phyloP scores from a whole-genome alignment of 2,888 invertebrate species.

The Baccha elongata region DNA sequence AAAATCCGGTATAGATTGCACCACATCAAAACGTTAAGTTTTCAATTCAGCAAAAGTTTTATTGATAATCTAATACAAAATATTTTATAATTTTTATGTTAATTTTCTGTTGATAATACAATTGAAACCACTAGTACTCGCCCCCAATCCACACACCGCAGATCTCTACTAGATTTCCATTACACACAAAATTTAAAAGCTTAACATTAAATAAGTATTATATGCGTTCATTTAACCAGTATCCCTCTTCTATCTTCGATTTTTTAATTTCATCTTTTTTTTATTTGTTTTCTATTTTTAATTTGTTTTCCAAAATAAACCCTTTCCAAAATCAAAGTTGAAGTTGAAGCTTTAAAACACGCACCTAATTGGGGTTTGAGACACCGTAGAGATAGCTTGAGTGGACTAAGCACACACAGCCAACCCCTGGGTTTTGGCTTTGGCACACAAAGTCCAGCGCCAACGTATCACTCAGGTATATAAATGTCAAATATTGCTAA shows the following conservation, averaged over 20 bases:
- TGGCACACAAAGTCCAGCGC: slow-evolving; percentile 83
- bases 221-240: slow-evolving; percentile 15
- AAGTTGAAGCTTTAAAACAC: slow-evolving; percentile 85
- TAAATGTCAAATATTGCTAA: slow-evolving; percentile 61
- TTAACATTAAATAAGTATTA: slow-evolving; percentile 16
- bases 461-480: slow-evolving; percentile 82
- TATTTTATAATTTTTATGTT: background rate
- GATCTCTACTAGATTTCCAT: slow-evolving; percentile 12
- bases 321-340: slow-evolving; percentile 81
- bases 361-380: slow-evolving; percentile 84
- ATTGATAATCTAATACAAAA: background rate
- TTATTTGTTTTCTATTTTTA: slow-evolving; percentile 75
- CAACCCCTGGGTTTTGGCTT: slow-evolving; percentile 82
- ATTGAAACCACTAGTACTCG: slow-evolving; percentile 35
- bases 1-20: too few species aligned
- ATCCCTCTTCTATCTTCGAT: slow-evolving; percentile 43
- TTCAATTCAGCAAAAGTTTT: too few species aligned
- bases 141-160: slow-evolving; percentile 33
- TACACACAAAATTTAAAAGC: background rate
- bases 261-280: slow-evolving; percentile 57
- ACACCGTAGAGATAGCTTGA: slow-evolving; percentile 83
- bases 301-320: slow-evolving; percentile 75
- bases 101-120: slow-evolving; percentile 21
- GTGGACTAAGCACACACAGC: slow-evolving; percentile 83
- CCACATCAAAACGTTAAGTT: too few species aligned